A percentile compares a stretch with the other conserved stretches of the same genome.
phyloP scores from a whole-genome alignment of 2,888 invertebrate species.

The Lottia scabra region DNA sequence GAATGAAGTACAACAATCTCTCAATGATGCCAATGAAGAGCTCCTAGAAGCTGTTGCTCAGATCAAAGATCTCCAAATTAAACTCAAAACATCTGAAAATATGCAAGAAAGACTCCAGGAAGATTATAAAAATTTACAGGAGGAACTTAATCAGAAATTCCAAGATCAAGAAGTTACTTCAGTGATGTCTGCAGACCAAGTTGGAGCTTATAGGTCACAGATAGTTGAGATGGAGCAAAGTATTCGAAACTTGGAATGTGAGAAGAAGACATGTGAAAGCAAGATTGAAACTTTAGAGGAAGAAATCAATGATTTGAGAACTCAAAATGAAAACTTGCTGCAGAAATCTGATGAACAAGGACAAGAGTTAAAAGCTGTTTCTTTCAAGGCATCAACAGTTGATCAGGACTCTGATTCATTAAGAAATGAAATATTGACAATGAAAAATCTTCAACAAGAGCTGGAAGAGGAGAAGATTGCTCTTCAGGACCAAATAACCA shows the following conservation, averaged over 20 bases:
- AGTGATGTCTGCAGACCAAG: constrained; percentile 1
- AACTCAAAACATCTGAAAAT: constrained; percentile 18
- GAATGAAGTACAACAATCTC: constrained; percentile 14
- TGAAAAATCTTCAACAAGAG: neutral
- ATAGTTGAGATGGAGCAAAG: constrained; percentile 12
- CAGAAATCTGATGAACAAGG: neutral
- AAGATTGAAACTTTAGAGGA: constrained; percentile 9
- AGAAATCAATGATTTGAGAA: constrained; percentile 10
- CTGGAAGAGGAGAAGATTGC: constrained; percentile 6
- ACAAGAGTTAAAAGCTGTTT: neutral
- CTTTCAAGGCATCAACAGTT: neutral
- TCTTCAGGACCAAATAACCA: constrained; percentile 9
- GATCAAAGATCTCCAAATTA: constrained; percentile 14
- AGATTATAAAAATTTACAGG: constrained; percentile 15
- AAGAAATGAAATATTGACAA: neutral
- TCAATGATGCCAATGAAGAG: constrained; percentile 6
- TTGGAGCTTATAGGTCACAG: constrained; percentile 3
- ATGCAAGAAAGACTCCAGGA: constrained; percentile 16
- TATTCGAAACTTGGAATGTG: constrained; percentile 8
- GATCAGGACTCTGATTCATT: constrained; percentile 7
- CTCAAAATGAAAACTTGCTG: constrained; percentile 4
- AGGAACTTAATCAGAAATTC: neutral
- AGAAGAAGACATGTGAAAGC: constrained; percentile 1
- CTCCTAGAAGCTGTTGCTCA: constrained; percentile 1
- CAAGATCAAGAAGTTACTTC: constrained; percentile 8